Percentiles rank a stretch among this genome's conserved stretches.
These are phyloP conservation scores for Panagrolaimus sp. DNA, from an alignment of 1,140 invertebrate genomes.

Conservation along the genomic window DNA sequence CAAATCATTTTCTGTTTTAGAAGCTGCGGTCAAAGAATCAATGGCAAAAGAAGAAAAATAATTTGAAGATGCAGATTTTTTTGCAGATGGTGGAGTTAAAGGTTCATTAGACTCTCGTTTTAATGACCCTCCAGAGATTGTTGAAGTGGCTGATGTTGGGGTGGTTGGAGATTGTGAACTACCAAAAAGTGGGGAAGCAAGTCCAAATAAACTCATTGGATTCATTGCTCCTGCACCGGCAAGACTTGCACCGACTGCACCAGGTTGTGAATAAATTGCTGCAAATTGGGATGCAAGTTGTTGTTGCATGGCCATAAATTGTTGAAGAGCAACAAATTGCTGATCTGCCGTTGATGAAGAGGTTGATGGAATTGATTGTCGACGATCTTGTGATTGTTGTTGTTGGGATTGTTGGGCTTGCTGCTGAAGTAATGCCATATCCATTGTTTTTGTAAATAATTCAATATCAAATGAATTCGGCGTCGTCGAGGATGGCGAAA, in stretches of 20 bases:
- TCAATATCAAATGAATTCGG: background rate
- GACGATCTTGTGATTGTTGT: background rate
- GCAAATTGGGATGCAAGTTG: slow-evolving; percentile 7
- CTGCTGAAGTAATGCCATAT: background rate
- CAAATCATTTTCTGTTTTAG: background rate
- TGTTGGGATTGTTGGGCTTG: background rate
- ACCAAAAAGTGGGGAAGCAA: background rate
- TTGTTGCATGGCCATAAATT: slow-evolving; percentile 10
- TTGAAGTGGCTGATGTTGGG: background rate
- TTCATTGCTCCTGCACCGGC: background rate
- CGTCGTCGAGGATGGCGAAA: background rate
- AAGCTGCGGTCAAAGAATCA: background rate
- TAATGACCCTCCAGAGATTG: background rate
- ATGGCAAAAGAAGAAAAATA: background rate
- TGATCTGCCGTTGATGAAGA: background rate
- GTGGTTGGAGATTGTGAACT: too few relatives aligned
- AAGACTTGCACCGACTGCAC: background rate
- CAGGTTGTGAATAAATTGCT: background rate
- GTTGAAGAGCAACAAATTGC: background rate
- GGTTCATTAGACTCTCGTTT: background rate
- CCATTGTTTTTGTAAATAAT: slow-evolving; percentile 2
- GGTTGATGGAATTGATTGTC: background rate
- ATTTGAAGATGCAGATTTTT: background rate
- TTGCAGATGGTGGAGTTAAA: background rate
- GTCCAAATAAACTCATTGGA: background rate